Evolutionary conservation across 1,140 invertebrate species (phyloP).

Genomic region (Medauroidea extradentata): DNA sequence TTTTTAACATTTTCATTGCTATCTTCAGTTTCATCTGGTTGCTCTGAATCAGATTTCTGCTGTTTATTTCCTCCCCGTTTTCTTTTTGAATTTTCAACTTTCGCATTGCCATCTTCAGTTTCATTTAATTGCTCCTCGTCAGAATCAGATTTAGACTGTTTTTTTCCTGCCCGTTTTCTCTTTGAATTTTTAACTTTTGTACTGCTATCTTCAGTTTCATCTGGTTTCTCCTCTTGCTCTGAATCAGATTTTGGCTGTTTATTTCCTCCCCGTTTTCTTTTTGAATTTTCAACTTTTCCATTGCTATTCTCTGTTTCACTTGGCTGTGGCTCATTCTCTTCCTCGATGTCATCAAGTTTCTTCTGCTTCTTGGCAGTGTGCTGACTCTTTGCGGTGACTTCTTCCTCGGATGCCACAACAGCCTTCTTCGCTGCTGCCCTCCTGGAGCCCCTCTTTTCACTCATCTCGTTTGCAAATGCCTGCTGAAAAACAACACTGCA

Average conservation of each 20-base stretch:
- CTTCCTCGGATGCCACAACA: background rate
- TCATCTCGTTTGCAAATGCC: too few relatives aligned
- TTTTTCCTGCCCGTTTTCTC: background rate
- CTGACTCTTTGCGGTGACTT: background rate
- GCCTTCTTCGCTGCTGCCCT: background rate
- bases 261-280: background rate
- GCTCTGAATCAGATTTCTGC: background rate
- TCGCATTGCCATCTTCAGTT: background rate
- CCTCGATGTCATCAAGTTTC: background rate
- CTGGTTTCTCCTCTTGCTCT: background rate
- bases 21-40: background rate
- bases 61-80: background rate
- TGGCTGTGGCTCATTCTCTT: background rate
- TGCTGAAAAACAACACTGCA: too few relatives aligned
- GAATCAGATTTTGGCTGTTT: conserved; percentile 1
- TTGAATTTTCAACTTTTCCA: background rate
- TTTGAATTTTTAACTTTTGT: background rate
- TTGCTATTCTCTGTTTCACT: background rate
- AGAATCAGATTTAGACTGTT: background rate
- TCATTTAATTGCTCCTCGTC: background rate
- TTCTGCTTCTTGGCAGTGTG: background rate
- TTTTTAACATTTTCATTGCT: background rate
- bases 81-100: background rate
- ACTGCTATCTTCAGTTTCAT: background rate
- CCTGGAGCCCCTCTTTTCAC: too few relatives aligned